Base-by-base conservation (phyloP, 2,113 vertebrate species). In the Galemys pyrenaicus region DNA sequence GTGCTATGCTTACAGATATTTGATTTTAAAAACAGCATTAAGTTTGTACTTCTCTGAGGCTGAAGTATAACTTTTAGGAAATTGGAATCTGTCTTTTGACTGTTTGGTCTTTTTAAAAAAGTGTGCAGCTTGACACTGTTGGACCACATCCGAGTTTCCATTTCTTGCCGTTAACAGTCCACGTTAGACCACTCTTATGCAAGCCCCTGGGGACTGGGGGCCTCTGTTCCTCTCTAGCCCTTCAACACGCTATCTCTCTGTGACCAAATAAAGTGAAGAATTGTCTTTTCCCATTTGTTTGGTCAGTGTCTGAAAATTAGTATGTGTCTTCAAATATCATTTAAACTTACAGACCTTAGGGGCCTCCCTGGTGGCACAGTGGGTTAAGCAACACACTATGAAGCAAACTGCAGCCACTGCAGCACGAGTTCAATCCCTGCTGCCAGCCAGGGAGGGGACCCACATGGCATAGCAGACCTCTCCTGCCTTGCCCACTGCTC, bases 271-370 rank as follows among this genome's bases (percentile, higher is more conserved):
- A 81, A 94, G 60, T 58, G 60, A 83, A 87, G 22, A 79, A 67
- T 35, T 65, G 22, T 74, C 88, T 60, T 84, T 84, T 87, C 80
- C 64, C 32, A 49, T 64, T 94, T 88, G 67, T 82, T 88, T 74
- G n/a, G 37, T 94, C 19, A 94, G 68, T 78, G 9, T 90, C 88
- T 95, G 80, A 56, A 94, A 92, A 85, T 94, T 84, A 67, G 60
- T 92, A 24, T 74, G n/a, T 93, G 89, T 92, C 84, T 94, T 80
- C 77, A 94, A 32, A 35, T 86, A 41, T 95, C 94, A 87, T 85
- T 91, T 91, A 93, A 86, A 88, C 3, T n/a, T 93, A 68, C 19
- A 86, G 51, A 37, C 74, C 41, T n/a, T n/a, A n/a, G n/a, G n/a
- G n/a, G n/a, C n/a, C n/a, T n/a, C n/a, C n/a, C n/a, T n/a, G n/a